Conservation (phyloP, 2,797 vertebrate genomes). For the Onychomys arenicola region DNA sequence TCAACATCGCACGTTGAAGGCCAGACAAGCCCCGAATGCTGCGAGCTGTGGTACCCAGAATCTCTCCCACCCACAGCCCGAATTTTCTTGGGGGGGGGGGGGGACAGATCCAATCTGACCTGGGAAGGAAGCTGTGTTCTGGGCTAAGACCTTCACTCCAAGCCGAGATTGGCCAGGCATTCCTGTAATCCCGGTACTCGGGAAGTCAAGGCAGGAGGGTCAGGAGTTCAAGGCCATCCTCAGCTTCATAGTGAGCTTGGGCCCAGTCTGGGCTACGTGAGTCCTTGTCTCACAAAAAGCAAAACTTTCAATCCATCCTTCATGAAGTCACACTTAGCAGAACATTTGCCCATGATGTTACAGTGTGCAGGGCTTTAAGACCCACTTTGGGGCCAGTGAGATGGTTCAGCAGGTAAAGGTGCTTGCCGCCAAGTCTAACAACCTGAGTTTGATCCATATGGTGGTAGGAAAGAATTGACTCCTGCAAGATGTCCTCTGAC, state of each 20-base stretch:
- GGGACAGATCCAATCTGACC: background rate
- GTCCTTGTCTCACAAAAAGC: background rate
- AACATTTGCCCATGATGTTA: background rate
- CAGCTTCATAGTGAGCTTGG: background rate
- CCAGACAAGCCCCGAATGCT: conserved; percentile 71
- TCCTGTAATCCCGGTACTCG: background rate
- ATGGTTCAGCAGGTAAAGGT: background rate
- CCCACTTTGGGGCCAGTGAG: background rate
- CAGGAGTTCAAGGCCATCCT: background rate
- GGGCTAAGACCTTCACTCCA: background rate
- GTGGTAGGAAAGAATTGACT: background rate
- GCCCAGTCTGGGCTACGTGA: background rate
- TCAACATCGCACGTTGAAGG: conserved; percentile 79
- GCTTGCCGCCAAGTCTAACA: background rate
- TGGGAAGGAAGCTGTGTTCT: background rate
- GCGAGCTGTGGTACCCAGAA: background rate
- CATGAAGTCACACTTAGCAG: background rate
- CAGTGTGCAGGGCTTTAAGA: background rate
- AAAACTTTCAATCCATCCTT: background rate
- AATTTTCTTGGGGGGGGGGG: background rate
- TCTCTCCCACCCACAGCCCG: background rate
- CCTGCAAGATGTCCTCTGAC: background rate
- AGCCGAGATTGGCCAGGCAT: background rate
- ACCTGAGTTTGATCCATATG: background rate
- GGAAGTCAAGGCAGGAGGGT: background rate